Conservation (phyloP, 2,888 invertebrate species). For the Ichneumoninae sp. region DNA sequence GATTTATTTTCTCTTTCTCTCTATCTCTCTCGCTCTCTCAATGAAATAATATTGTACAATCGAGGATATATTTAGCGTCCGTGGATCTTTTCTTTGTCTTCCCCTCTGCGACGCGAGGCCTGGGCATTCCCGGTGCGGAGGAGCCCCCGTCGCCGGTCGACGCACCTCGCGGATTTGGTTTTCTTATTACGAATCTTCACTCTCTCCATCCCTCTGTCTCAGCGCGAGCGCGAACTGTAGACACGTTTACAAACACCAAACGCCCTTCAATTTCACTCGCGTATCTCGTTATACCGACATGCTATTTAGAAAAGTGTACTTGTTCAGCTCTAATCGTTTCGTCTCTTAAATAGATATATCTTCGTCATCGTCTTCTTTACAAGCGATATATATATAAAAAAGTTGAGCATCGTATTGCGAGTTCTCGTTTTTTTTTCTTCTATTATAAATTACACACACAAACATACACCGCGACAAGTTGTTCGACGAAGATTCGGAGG, state of each 20-base stretch:
- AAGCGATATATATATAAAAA: slow-evolving; percentile 81
- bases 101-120: slow-evolving; percentile 50
- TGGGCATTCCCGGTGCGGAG: slow-evolving; percentile 61
- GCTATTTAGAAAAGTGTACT: slow-evolving; percentile 61
- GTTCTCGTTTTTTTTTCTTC: slow-evolving; percentile 67
- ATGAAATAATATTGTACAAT: slow-evolving; percentile 70
- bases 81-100: slow-evolving; percentile 36
- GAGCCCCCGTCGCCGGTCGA: slow-evolving; percentile 40
- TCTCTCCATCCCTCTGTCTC: slow-evolving; percentile 41
- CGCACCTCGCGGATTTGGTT: slow-evolving; percentile 60
- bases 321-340: slow-evolving; percentile 62
- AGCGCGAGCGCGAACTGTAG: slow-evolving; percentile 24
- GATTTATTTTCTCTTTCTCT: slow-evolving; percentile 26
- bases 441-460: slow-evolving; percentile 74
- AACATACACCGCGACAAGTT: slow-evolving; percentile 70
- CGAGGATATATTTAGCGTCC: slow-evolving; percentile 63
- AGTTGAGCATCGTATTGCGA: slow-evolving; percentile 82
- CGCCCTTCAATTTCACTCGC: slow-evolving; percentile 38
- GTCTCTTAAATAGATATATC: slow-evolving; percentile 39
- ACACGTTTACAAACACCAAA: slow-evolving; percentile 53
- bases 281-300: slow-evolving; percentile 45
- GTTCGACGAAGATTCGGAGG: slow-evolving; percentile 53
- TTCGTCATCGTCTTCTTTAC: slow-evolving; percentile 69
- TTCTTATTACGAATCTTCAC: slow-evolving; percentile 48
- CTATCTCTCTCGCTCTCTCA: slow-evolving; percentile 46